Evolutionary conservation across 2,797 vertebrate species (phyloP), one percentile per base, ranked within the genome.

Genomic region (Hafferia zeledoni): DNA sequence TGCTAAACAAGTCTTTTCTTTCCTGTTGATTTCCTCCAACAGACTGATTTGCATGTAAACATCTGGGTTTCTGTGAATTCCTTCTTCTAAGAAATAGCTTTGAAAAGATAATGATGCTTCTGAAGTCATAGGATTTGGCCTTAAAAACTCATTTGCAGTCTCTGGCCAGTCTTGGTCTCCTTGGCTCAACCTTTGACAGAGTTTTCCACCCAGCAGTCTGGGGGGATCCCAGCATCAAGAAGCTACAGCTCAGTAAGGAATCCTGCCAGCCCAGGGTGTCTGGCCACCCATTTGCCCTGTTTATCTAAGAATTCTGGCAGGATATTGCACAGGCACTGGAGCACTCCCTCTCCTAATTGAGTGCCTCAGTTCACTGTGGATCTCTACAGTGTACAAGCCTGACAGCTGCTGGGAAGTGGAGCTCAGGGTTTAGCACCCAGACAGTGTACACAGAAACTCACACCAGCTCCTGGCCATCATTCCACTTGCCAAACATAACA

Each of bases 21-120:
- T 94, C 78, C 70, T 64, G 46, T 67, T 74, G 61, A 87, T 81
- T 94, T 93, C 67, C 53, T 94, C 61, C 13, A 83, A 91, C 43
- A 91, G 52, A 46, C 35, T 56, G 56, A 91, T 90, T 80, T 83
- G 39, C 57, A 69, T 43, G 50, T 52, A 55, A 90, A 78, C 63
- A 63, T 84, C 50, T 91, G 68, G 14, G 22, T 70, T 70, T 57
- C 68, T 57, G 28, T 47, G 53, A 75, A 77, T n/a, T 90, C 17
- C 47, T 85, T 74, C 33, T 46, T 53, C 64, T 70, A 83, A 74
- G 49, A 80, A 83, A 52, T 19, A 70, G 24, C 20, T 72, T 68
- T 63, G 56, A 81, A 78, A 87, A 84, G 14, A 56, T 41, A 68
- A 69, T 2, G 10, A 44, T 69, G 33, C 31, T 92, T 44, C 19